Conservation (phyloP, 2,113 vertebrate genomes). For the Prietella phreatophila region DNA sequence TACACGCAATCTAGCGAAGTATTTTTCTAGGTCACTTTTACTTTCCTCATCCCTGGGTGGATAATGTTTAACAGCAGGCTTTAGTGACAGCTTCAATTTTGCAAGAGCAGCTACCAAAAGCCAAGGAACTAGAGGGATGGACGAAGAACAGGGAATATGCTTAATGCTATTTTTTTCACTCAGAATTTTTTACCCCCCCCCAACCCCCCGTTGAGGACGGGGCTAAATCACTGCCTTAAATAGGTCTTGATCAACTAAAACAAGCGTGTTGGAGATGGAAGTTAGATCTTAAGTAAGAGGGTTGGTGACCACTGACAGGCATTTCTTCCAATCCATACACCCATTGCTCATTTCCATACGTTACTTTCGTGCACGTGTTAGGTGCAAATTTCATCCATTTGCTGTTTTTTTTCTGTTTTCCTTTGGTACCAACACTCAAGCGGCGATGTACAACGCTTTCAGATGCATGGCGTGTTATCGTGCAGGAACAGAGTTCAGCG, state of each 20-base stretch:
- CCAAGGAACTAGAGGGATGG: conserved; percentile 5
- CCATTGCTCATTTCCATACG: background rate
- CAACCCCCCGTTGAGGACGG: too few relatives aligned
- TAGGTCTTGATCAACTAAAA: too few relatives aligned
- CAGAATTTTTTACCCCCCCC: background rate
- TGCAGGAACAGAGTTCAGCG: background rate
- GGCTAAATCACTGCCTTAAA: too few relatives aligned
- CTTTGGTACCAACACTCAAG: background rate
- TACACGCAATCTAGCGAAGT: conserved; percentile 61
- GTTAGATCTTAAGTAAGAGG: too few relatives aligned
- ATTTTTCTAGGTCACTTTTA: conserved; percentile 59
- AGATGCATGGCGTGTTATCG: background rate
- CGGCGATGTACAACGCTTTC: background rate
- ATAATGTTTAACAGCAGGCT: conserved; percentile 52
- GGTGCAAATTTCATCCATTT: background rate
- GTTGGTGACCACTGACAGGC: too few relatives aligned
- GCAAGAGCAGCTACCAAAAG: conserved; percentile 45
- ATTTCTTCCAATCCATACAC: background rate
- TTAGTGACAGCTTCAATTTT: conserved; percentile 54
- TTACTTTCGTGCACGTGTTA: background rate
- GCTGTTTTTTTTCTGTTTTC: background rate
- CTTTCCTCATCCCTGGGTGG: conserved; percentile 47
- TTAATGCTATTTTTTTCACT: background rate
- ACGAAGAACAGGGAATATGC: background rate
- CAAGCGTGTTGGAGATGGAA: too few relatives aligned